Base-by-base conservation (phyloP, 2,113 vertebrate genomes). In the Harpagus bidentatus region DNA sequence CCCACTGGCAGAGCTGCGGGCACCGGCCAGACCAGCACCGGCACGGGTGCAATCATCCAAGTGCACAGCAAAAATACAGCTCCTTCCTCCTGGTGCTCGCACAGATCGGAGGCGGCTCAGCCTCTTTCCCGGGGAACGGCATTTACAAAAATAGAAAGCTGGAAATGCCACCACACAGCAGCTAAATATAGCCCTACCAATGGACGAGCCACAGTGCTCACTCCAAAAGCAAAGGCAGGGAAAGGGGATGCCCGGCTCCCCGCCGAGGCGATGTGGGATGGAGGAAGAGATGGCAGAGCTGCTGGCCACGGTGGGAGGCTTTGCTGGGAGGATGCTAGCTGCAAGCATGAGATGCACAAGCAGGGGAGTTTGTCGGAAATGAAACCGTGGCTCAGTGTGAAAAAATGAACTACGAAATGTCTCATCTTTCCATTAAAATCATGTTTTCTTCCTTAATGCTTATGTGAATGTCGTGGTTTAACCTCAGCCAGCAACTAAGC, bases 61-160 rank as follows among this genome's bases (percentile, higher is more conserved):
- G 6, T 4, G 7, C 31, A 28, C 43, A n/a, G 59, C 11, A 70
- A n/a, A 38, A 73, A 53, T 3, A 43, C 34, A 38, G 63, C 53
- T 72, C 58, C 59, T 59, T 59, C 16, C 32, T 72, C 48, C 72
- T 4, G 4, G 40, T 22, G 50, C 62, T 96, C 53, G 4, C 92
- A 66, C 21, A 31, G 82, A 50, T 86, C 8, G 10, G 92, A 53
- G 95, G 66, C 28, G 3, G 85, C 85, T 89, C 88, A 45, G 87
- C 89, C 65, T 21, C 76, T 65, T 95, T 94, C 89, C 93, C 11
- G 45, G 90, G 66, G 92, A 96, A 66, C 1, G 4, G 62, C 61
- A 55, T 72, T 93, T 52, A 70, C 86, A 77, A 89, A 97, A 98
- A 97, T 91, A 98, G 95, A 94, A 96, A 53, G 67, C 90, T 96